Conservation (phyloP, 2,888 invertebrate genomes). For the Malacosoma neustria region DNA sequence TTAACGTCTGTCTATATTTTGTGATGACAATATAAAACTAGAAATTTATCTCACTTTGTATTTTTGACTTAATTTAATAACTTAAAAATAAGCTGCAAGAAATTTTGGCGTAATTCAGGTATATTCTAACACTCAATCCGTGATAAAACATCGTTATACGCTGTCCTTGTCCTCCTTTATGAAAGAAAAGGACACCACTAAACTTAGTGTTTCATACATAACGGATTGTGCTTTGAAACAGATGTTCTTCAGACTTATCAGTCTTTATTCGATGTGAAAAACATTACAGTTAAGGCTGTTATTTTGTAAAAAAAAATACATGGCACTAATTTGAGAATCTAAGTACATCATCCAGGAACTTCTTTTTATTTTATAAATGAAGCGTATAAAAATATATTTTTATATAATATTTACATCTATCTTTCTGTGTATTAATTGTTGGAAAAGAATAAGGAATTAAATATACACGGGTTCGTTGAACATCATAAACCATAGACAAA, state of each 20-base stretch:
- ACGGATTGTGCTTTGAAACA: too few species aligned
- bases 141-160: too few species aligned
- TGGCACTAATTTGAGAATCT: conserved; percentile 51
- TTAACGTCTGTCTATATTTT: background rate
- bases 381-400: conserved; percentile 49
- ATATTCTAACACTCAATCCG: too few species aligned
- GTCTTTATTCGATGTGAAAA: conserved; percentile 62
- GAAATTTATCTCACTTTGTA: background rate
- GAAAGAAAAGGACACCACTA: too few species aligned
- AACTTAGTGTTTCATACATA: too few species aligned
- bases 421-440: too few species aligned
- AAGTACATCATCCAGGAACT: conserved; percentile 56
- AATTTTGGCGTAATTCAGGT: too few species aligned
- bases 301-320: conserved; percentile 32
- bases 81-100: background rate
- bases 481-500: too few species aligned
- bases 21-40: background rate
- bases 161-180: too few species aligned
- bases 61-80: background rate
- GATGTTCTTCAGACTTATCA: conserved; percentile 43
- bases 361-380: conserved; percentile 41
- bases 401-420: conserved; percentile 13
- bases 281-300: too few species aligned
- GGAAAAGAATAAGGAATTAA: too few species aligned
- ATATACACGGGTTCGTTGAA: too few species aligned